Conservation (phyloP, 2,888 invertebrate species). For the Tiliacea citrago region DNA sequence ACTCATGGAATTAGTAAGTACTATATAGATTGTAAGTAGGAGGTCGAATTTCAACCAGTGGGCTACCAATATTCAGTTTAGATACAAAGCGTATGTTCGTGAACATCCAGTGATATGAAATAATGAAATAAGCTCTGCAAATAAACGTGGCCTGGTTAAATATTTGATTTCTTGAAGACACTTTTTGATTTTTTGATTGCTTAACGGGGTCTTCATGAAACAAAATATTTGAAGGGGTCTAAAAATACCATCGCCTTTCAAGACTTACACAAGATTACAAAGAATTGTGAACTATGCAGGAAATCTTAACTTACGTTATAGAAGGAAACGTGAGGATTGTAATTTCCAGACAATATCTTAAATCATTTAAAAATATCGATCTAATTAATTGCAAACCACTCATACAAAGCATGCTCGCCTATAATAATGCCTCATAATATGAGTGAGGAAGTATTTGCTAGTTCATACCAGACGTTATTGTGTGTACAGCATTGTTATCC, state of each 20-base stretch:
- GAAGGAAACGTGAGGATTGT: neutral
- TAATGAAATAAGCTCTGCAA: neutral
- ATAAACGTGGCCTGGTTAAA: too few species aligned
- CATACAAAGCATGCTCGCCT: neutral
- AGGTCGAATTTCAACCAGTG: too few species aligned
- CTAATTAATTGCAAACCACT: too few species aligned
- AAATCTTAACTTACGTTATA: neutral
- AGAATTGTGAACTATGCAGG: too few species aligned
- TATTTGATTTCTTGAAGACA: too few species aligned
- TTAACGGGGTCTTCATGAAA: neutral
- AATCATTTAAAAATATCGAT: neutral
- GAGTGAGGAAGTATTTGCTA: neutral
- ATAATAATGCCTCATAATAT: neutral
- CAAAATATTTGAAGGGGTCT: neutral
- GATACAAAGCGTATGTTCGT: neutral
- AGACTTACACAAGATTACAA: neutral
- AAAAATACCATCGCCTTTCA: neutral
- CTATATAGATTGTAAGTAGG: too few species aligned
- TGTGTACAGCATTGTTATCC: neutral
- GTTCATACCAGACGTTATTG: neutral
- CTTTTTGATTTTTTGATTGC: too few species aligned
- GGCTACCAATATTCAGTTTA: too few species aligned
- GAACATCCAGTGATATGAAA: neutral
- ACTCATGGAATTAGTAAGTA: too few species aligned
- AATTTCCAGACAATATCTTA: neutral